Evolutionary conservation across 2,888 invertebrate genomes (phyloP).

Genomic region (Pachycephus smyrnensis): DNA sequence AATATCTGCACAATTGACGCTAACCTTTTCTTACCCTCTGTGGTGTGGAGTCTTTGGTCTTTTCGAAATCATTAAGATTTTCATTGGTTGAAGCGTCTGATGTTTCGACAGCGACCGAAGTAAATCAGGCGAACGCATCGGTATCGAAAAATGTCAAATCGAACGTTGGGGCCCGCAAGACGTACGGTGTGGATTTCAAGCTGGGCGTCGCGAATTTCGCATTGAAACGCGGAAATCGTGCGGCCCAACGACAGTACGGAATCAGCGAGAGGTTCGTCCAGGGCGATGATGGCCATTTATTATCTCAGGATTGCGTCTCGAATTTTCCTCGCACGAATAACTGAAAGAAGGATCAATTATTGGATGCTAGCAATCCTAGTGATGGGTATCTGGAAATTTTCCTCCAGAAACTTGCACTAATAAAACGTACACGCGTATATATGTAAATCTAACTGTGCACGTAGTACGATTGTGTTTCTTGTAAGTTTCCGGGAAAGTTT

Average conservation of each 20-base stretch:
- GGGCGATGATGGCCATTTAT: neutral
- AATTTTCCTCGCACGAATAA: too few species aligned
- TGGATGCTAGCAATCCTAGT: neutral
- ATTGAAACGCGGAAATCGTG: neutral
- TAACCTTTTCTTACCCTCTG: too few species aligned
- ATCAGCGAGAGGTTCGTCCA: constrained; percentile 4
- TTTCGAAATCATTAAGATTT: too few species aligned
- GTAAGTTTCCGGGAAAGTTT: neutral
- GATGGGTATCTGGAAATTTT: neutral
- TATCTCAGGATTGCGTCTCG: too few species aligned
- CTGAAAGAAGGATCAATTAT: too few species aligned
- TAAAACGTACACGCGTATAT: too few species aligned
- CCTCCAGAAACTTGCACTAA: neutral
- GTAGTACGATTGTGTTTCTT: too few species aligned
- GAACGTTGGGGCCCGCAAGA: neutral
- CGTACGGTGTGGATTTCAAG: neutral
- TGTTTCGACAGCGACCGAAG: neutral
- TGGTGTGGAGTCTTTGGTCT: too few species aligned
- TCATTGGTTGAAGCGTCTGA: neutral
- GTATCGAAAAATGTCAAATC: neutral
- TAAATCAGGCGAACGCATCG: neutral
- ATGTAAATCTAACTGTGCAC: too few species aligned
- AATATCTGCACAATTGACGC: too few species aligned
- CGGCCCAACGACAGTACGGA: neutral
- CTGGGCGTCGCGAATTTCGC: neutral